Conservation (phyloP, 2,888 invertebrate species). For the Microdon myrmicae region DNA sequence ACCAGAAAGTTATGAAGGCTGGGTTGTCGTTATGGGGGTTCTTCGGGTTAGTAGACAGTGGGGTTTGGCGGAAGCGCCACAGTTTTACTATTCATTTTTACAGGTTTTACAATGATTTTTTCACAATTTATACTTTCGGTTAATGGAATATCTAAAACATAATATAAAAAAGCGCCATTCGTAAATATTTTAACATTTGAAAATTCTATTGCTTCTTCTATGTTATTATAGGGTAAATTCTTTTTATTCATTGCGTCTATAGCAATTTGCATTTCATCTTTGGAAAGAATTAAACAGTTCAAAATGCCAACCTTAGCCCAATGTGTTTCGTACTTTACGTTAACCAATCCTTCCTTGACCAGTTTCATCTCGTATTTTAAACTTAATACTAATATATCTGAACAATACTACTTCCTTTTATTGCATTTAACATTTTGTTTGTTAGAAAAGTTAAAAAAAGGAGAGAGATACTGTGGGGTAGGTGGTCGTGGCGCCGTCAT, state of each 20-base stretch:
- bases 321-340: constrained; percentile 24
- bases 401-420: constrained; percentile 8
- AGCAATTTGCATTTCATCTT: constrained; percentile 26
- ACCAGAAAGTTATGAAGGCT: no score
- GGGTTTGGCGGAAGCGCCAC: no score
- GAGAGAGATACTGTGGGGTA: no score
- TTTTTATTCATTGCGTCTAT: constrained; percentile 23
- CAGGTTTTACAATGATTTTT: constrained; percentile 24
- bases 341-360: constrained; percentile 29
- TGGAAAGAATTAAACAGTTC: constrained; percentile 27
- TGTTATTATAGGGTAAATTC: constrained; percentile 32
- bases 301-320: constrained; percentile 31
- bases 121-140: constrained; percentile 24
- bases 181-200: constrained; percentile 31
- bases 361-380: constrained; percentile 29
- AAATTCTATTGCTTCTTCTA: constrained; percentile 45
- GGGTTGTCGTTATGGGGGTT: no score
- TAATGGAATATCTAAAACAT: constrained; percentile 30
- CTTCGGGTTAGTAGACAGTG: no score
- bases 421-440: constrained; percentile 18
- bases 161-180: constrained; percentile 25
- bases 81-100: no score
- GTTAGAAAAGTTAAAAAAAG: constrained; percentile 5
- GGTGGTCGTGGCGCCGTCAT: no score
- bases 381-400: constrained; percentile 8